Conservation (phyloP, 2,888 invertebrate species). For the Lacanobia wlatinum region DNA sequence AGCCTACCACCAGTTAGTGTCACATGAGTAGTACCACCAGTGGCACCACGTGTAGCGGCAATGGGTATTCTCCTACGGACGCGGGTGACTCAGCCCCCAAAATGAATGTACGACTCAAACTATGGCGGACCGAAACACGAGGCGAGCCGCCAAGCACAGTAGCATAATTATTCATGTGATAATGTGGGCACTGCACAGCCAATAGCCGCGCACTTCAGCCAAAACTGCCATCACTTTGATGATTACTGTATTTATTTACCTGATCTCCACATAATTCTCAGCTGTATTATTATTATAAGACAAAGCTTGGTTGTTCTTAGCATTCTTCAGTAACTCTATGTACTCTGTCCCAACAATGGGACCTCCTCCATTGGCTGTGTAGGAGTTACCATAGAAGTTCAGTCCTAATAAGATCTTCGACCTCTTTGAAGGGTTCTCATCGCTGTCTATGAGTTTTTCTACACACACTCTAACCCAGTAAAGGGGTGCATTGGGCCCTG, state of each 20-base stretch:
- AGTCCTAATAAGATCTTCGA: slow-evolving; percentile 96
- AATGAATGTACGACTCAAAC: too few species aligned
- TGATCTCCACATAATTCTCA: slow-evolving; percentile 96
- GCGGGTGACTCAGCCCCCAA: too few species aligned
- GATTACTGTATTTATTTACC: slow-evolving; percentile 86
- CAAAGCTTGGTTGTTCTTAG: slow-evolving; percentile 93
- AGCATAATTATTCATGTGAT: too few species aligned
- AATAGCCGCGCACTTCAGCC: too few species aligned
- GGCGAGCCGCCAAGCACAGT: too few species aligned
- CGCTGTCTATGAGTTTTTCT: slow-evolving; percentile 92
- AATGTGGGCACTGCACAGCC: too few species aligned
- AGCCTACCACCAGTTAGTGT: too few species aligned
- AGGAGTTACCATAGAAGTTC: slow-evolving; percentile 98
- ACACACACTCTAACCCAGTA: slow-evolving; percentile 95
- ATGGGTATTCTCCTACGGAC: too few species aligned
- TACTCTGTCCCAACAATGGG: slow-evolving; percentile 95
- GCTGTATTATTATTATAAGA: slow-evolving; percentile 94
- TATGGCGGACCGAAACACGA: too few species aligned
- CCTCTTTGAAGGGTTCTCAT: slow-evolving; percentile 90
- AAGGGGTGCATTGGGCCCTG: slow-evolving; percentile 97
- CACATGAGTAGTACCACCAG: too few species aligned
- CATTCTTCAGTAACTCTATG: slow-evolving; percentile 93
- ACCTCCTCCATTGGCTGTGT: slow-evolving; percentile 95
- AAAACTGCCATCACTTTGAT: too few species aligned
- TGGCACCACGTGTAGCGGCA: too few species aligned